Percentiles rank a stretch among this genome's conserved stretches.
Evolutionary conservation across 1,140 invertebrate genomes (phyloP).

Genomic region (Drosophila malerkotliana): DNA sequence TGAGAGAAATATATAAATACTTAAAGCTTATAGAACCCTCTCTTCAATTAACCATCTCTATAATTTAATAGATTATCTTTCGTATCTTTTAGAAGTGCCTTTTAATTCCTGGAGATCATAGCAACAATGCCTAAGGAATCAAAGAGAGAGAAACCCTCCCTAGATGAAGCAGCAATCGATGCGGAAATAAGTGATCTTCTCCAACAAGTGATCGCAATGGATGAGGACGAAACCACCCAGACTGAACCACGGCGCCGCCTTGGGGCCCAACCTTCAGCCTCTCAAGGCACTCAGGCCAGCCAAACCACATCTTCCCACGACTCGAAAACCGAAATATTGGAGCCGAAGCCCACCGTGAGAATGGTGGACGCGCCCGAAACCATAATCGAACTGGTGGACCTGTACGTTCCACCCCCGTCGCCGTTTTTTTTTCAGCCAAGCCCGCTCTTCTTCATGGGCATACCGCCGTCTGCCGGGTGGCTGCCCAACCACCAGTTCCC

Average conservation of each 20-base stretch:
- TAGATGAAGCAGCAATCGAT: not conserved
- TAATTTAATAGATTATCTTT: not conserved
- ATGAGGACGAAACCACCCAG: too few relatives aligned
- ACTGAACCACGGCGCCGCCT: not conserved
- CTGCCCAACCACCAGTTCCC: not conserved
- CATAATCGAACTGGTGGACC: conserved; percentile 29
- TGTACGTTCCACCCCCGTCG: conserved; percentile 19
- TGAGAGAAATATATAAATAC: conserved; percentile 1
- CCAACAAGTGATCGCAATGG: too few relatives aligned
- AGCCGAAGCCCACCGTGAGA: not conserved
- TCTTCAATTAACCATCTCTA: too few relatives aligned
- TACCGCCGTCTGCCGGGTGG: not conserved
- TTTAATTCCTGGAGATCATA: not conserved
- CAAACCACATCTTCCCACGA: not conserved
- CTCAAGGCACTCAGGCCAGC: not conserved
- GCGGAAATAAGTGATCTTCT: not conserved
- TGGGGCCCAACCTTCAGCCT: not conserved
- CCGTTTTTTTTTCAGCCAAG: not conserved
- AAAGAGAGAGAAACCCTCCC: too few relatives aligned
- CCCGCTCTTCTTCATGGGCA: not conserved
- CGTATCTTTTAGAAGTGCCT: too few relatives aligned
- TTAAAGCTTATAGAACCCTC: too few relatives aligned
- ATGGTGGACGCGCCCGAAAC: conserved; percentile 11
- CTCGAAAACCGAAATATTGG: not conserved
- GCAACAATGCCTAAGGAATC: not conserved